phyloP scores from a whole-genome alignment of 2,797 vertebrate genomes.

The Falco naumanni region DNA sequence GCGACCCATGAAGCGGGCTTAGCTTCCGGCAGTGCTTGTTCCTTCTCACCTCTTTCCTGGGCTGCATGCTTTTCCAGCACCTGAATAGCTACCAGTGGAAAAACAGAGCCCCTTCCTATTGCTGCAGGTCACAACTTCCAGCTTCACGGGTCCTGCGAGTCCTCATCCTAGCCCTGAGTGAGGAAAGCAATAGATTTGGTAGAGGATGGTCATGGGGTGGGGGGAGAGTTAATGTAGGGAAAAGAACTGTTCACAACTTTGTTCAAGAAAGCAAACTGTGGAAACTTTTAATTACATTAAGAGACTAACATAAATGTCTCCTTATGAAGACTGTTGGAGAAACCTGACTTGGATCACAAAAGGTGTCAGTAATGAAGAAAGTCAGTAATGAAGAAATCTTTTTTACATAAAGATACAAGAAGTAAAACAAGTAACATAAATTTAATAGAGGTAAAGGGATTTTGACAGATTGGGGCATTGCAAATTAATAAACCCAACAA shows the following conservation, averaged over 20 bases:
- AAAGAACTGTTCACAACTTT: neutral
- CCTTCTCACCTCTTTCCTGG: neutral
- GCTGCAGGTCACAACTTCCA: neutral
- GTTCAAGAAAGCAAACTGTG: neutral
- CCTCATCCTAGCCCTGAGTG: neutral
- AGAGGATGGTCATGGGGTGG: accelerated
- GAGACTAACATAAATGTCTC: neutral
- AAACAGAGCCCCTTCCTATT: neutral
- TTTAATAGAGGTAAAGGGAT: neutral
- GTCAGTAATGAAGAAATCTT: neutral
- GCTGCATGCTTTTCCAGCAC: neutral
- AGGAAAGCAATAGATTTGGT: neutral
- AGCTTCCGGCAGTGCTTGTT: neutral
- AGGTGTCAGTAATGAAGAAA: neutral
- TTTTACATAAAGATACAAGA: neutral
- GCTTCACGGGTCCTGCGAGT: neutral
- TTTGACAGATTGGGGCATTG: neutral
- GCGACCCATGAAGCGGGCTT: neutral
- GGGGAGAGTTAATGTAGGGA: neutral
- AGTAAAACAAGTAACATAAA: neutral
- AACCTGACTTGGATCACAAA: neutral
- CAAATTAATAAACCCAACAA: neutral
- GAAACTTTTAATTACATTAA: neutral
- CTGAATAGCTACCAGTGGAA: accelerated
- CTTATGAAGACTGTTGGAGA: neutral